A percentile compares a stretch with the other conserved stretches of the same genome.
Conservation (phyloP, 2,113 vertebrate genomes). For the Sinosuthora webbiana region DNA sequence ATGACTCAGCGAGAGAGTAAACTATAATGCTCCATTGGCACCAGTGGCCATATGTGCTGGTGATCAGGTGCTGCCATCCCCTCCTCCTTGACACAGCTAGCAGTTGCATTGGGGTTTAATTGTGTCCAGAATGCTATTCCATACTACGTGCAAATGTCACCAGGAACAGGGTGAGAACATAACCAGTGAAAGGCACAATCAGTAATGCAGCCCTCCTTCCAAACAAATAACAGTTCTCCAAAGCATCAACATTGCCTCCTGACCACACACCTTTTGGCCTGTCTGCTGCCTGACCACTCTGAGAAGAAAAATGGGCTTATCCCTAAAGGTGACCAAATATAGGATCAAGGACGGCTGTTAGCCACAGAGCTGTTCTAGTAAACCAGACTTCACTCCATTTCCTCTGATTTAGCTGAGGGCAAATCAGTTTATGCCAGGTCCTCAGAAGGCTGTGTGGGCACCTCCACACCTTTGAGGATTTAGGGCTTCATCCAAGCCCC, state of each 20-base stretch:
- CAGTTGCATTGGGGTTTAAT: background rate
- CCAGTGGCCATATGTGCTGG: background rate
- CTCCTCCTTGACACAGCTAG: background rate
- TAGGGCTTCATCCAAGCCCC: background rate
- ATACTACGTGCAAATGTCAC: background rate
- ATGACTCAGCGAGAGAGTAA: slow-evolving; percentile 27
- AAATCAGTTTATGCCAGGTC: background rate
- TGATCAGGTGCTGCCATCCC: background rate
- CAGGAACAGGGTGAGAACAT: background rate
- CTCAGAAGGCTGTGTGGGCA: background rate
- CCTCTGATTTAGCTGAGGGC: background rate
- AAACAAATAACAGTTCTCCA: background rate
- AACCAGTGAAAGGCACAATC: background rate
- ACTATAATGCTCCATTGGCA: background rate
- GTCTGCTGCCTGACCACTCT: background rate
- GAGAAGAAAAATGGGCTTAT: background rate
- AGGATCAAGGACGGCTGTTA: background rate
- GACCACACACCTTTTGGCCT: background rate
- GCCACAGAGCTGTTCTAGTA: background rate
- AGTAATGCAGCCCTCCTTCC: background rate
- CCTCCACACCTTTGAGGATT: background rate
- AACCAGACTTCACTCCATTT: background rate
- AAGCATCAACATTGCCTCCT: background rate
- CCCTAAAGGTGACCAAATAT: background rate
- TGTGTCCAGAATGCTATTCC: background rate